A percentile compares a stretch with the other conserved stretches of the same genome.
Conservation (phyloP, 2,888 invertebrate genomes). For the Scaptodrosophila latifasciaeformis region DNA sequence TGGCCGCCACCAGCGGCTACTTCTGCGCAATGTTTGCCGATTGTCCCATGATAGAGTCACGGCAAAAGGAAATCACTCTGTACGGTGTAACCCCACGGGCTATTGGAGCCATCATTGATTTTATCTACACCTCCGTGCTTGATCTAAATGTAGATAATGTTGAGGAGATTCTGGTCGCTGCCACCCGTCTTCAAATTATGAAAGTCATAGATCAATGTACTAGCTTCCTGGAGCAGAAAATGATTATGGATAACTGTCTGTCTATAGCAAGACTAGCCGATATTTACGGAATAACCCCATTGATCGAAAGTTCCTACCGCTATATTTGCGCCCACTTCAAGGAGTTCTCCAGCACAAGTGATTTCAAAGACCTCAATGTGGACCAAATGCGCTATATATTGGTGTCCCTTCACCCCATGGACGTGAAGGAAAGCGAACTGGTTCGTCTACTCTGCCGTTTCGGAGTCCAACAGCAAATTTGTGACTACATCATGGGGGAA, state of each 20-base stretch:
- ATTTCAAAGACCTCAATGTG: conserved; percentile 79
- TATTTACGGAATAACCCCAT: conserved; percentile 79
- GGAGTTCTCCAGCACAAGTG: conserved; percentile 78
- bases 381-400: conserved; percentile 80
- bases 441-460: conserved; percentile 45
- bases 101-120: conserved; percentile 80
- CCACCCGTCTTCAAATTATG: conserved; percentile 81
- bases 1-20: conserved; percentile 84
- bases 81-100: conserved; percentile 82
- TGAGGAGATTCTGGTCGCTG: conserved; percentile 82
- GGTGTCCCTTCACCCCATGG: conserved; percentile 81
- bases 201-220: conserved; percentile 82
- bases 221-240: conserved; percentile 80
- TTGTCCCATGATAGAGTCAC: conserved; percentile 80
- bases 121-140: conserved; percentile 81
- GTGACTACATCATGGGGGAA: conserved; percentile 30
- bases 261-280: conserved; percentile 83
- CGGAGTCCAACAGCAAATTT: conserved; percentile 38
- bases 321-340: conserved; percentile 81
- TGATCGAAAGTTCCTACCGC: conserved; percentile 79
- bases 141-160: conserved; percentile 76
- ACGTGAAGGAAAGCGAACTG: conserved; percentile 66
- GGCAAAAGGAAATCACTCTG: conserved; percentile 79
- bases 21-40: conserved; percentile 86
- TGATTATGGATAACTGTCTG: conserved; percentile 83